Evolutionary conservation across 2,113 vertebrate genomes (phyloP).

Genomic region (Puma concolor): DNA sequence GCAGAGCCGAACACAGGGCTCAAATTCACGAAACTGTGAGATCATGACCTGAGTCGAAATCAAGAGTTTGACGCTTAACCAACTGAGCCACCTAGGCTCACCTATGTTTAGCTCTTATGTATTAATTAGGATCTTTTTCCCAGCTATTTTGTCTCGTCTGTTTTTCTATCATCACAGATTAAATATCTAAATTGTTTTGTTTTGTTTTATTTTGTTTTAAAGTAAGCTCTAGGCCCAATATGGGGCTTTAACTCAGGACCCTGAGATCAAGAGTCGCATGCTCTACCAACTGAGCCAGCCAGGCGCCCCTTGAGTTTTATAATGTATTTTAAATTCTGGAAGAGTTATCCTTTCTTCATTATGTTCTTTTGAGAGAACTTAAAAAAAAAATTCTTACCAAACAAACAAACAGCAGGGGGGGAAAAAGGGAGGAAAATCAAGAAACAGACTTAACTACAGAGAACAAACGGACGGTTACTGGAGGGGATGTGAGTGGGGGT

Average conservation of each 20-base stretch:
- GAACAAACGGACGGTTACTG: not conserved
- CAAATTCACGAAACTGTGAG: no score
- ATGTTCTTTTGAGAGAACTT: not conserved
- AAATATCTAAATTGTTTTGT: not conserved
- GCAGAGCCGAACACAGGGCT: no score
- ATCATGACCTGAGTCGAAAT: no score
- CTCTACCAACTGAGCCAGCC: not conserved
- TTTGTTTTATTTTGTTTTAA: not conserved
- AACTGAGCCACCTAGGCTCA: no score
- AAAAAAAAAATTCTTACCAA: not conserved
- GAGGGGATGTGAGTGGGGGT: not conserved
- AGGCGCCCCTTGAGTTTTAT: not conserved
- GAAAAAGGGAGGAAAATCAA: not conserved
- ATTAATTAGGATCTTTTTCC: slow-evolving; percentile 9
- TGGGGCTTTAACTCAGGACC: not conserved
- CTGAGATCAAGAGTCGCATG: not conserved
- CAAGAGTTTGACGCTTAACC: no score
- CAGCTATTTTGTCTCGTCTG: not conserved
- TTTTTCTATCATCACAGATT: not conserved
- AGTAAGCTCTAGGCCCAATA: not conserved
- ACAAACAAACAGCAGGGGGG: not conserved
- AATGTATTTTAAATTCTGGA: slow-evolving; percentile 32
- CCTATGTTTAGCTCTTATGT: not conserved
- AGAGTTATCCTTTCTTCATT: not conserved
- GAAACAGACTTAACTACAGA: not conserved